Conservation (phyloP, 2,888 invertebrate genomes). For the Clistopyga incitator region DNA sequence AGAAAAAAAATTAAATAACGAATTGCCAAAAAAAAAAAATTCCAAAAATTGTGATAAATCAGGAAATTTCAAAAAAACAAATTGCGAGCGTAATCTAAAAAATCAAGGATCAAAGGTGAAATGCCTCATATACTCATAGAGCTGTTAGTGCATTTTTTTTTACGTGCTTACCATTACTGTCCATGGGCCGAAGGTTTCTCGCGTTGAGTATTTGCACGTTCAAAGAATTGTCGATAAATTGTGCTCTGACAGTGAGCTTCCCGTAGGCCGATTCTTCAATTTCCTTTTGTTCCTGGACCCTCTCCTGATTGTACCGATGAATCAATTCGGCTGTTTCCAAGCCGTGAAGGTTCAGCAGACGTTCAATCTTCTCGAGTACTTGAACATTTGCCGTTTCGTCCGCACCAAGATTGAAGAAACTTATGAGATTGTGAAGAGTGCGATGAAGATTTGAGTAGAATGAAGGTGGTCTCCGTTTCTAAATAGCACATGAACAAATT, state of each 20-base stretch:
- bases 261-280: conserved; percentile 89
- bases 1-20: too few relatives aligned
- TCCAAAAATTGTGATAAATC: too few relatives aligned
- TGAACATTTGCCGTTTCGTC: conserved; percentile 87
- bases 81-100: too few relatives aligned
- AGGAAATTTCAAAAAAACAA: too few relatives aligned
- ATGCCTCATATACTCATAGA: too few relatives aligned
- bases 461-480: conserved; percentile 95
- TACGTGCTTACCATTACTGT: conserved; percentile 91
- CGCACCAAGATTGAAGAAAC: conserved; percentile 93
- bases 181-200: conserved; percentile 93
- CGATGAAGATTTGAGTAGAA: conserved; percentile 96
- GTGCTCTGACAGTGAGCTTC: conserved; percentile 91
- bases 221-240: conserved; percentile 89
- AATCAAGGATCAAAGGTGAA: too few relatives aligned
- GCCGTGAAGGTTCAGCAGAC: conserved; percentile 92
- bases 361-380: conserved; percentile 88
- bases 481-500: conserved; percentile 77
- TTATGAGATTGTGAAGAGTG: conserved; percentile 93
- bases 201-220: conserved; percentile 96
- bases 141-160: neutral
- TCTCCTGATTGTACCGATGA: conserved; percentile 90
- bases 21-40: too few relatives aligned
- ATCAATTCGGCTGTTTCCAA: conserved; percentile 95
- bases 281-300: conserved; percentile 89